Base-by-base conservation (phyloP, 1,140 invertebrate species). In the Lethrus apterus region DNA sequence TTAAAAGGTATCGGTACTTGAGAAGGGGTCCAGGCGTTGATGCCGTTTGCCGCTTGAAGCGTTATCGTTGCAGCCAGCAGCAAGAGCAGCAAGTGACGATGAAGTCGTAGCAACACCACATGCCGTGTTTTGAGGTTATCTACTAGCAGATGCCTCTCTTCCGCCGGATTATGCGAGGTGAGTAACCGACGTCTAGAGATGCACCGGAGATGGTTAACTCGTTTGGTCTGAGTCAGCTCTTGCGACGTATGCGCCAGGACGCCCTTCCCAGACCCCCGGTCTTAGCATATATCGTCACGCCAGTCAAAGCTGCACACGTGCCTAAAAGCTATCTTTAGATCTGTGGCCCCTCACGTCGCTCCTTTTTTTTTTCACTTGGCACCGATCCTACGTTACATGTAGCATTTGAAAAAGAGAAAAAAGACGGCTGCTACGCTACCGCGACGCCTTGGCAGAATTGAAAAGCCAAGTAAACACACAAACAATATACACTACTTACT, bases 1-100 rank as follows among this genome's bases (percentile, higher is more conserved):
- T 58, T 63, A 61, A 61, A 63, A 59, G 60, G 60, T 48, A 61
- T 58, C 44, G 59, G 55, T 36, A 60, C 56, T 58, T 60, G 58
- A 60, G 58, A 58, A 60, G 58, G 58, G 58, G 56, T 48, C 56
- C 20, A 26, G 20, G 17, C 33, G 24, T 21, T 33, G 23, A 11
- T 38, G 30, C 42, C 33, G 26, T 30, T 26, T 38, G 47, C 47
- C 23, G 17, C 32, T 18, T n/a, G 14, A 24, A 21, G n/a, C 42
- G n/a, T 30, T 32, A 5, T 26, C n/a, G n/a, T 7, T 11, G 29
- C 14, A 31, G 4, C 14, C n/a, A 31, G 14, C 29, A 14, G 29
- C 14, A 31, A 31, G 14, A n/a, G n/a, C n/a, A n/a, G n/a, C n/a
- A n/a, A n/a, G n/a, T n/a, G n/a, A 26, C 23, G 23, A 26, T n/a